A percentile compares a stretch with the other conserved stretches of the same genome.
Evolutionary conservation across 1,140 invertebrate genomes (phyloP).

Genomic region (Adoxophyes honmai): DNA sequence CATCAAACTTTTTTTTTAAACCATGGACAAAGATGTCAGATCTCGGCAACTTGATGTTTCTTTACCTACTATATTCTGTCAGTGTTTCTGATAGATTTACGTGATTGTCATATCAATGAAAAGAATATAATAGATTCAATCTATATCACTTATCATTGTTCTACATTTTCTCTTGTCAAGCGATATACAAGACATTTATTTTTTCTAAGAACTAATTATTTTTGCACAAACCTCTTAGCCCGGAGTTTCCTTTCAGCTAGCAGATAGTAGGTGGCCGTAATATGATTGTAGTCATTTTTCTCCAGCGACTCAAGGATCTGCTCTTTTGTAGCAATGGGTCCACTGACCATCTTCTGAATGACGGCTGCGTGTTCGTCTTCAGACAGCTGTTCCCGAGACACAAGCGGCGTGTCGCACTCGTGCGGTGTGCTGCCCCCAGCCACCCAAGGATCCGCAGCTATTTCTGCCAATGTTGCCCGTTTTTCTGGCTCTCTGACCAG

Average conservation of each 20-base stretch:
- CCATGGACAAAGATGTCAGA: too few relatives aligned
- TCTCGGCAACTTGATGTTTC: too few relatives aligned
- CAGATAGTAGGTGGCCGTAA: conserved; percentile 98
- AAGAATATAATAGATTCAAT: too few relatives aligned
- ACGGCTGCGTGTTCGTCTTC: conserved; percentile 95
- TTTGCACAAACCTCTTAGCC: conserved; percentile 77
- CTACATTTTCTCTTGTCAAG: too few relatives aligned
- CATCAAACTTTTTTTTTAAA: too few relatives aligned
- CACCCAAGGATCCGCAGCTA: conserved; percentile 93
- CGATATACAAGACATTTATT: too few relatives aligned
- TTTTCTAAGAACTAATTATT: neutral
- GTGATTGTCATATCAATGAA: too few relatives aligned
- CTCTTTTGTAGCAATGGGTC: conserved; percentile 95
- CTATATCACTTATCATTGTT: too few relatives aligned
- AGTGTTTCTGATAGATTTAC: too few relatives aligned
- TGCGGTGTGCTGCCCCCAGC: conserved; percentile 76
- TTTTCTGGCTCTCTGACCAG: conserved; percentile 94
- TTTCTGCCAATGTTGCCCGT: conserved; percentile 91
- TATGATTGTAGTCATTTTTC: conserved; percentile 98
- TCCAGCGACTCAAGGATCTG: conserved; percentile 95
- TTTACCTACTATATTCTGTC: too few relatives aligned
- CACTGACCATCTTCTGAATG: conserved; percentile 97
- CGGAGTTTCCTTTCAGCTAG: conserved; percentile 94
- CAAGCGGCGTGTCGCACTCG: conserved; percentile 65
- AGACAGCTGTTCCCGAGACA: conserved; percentile 66